Percentiles rank a stretch among this genome's conserved stretches.
phyloP scores from a whole-genome alignment of 2,797 vertebrate species.

The Arremon aurantiirostris region DNA sequence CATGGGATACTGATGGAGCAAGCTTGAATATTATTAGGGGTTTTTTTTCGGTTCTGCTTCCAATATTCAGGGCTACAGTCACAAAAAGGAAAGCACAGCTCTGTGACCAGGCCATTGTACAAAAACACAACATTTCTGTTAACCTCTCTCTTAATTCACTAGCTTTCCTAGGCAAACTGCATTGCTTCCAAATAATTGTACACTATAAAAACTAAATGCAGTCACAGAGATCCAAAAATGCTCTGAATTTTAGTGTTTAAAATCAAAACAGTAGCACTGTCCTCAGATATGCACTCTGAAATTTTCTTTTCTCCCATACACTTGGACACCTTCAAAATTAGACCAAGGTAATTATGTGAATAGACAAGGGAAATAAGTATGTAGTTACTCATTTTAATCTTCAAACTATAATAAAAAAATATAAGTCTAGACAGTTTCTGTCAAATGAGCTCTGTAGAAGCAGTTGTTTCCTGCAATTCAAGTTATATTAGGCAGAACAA shows the following conservation, averaged over 20 bases:
- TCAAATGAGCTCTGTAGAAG: not conserved
- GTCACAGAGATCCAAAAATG: not conserved
- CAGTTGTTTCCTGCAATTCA: not conserved
- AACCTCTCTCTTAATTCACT: not conserved
- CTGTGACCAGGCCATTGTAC: not conserved
- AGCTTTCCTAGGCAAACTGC: not conserved
- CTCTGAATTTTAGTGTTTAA: not conserved
- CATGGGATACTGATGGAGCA: not conserved
- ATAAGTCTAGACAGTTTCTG: conserved; percentile 16
- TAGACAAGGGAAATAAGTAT: conserved; percentile 44
- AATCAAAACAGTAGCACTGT: not conserved
- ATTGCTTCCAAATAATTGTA: not conserved
- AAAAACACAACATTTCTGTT: not conserved
- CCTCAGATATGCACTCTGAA: not conserved
- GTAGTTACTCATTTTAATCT: not conserved
- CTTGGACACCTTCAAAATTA: conserved; percentile 53
- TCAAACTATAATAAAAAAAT: not conserved
- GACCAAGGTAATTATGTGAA: conserved; percentile 38
- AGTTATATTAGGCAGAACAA: not conserved
- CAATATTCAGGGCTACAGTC: not conserved
- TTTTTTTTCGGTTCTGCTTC: not conserved
- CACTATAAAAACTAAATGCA: not conserved
- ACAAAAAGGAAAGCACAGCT: not conserved
- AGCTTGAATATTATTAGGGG: not conserved
- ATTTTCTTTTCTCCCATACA: not conserved